Base-by-base conservation (phyloP, 1,140 invertebrate genomes). In the Cepaea nemoralis region DNA sequence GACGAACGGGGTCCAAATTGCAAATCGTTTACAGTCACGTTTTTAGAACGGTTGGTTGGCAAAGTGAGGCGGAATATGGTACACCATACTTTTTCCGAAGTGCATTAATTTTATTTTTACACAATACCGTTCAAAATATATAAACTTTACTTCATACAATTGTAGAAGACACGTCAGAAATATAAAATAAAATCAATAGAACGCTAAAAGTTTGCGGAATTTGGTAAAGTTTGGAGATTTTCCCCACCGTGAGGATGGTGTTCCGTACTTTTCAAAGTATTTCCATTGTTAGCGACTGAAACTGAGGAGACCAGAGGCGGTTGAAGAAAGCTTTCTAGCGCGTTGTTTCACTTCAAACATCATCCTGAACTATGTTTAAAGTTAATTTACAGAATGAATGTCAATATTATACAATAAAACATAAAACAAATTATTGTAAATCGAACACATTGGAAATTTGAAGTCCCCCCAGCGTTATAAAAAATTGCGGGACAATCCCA, bases 181-280 rank as follows among this genome's bases (percentile, higher is more conserved):
- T 3, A 70, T 39, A 70, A 33, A 35, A 70, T 35, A 8, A 35
- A 35, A 55, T 6, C 19, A 3, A 10, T 77, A 5, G 48, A 27
- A 77, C 42, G 8, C 19, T 37, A 27, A 5, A n/a, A 16, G 55
- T 22, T 39, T 35, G 35, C 10, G 24, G 37, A 6, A 63, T 14
- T 27, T 19, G 12, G n/a, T n/a, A n/a, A n/a, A n/a, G n/a, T n/a
- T n/a, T n/a, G n/a, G n/a, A n/a, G n/a, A 16, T 40, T 33, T n/a
- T 63, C 12, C 19, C 1, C 5, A 39, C 27, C 24, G 3, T 12
- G 59, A 79, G 35, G 59, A 55, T 79, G 59, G 59, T 69, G 40
- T 79, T 79, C 66, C 66, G 40, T 70, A 79, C 63, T 69, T 69
- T 70, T 67, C 0, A 6, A 19, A 5, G 16, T 35, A 35, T 45